A percentile compares a stretch with the other conserved stretches of the same genome.
phyloP scores from a whole-genome alignment of 2,113 vertebrate species.

The Bungarus multicinctus region DNA sequence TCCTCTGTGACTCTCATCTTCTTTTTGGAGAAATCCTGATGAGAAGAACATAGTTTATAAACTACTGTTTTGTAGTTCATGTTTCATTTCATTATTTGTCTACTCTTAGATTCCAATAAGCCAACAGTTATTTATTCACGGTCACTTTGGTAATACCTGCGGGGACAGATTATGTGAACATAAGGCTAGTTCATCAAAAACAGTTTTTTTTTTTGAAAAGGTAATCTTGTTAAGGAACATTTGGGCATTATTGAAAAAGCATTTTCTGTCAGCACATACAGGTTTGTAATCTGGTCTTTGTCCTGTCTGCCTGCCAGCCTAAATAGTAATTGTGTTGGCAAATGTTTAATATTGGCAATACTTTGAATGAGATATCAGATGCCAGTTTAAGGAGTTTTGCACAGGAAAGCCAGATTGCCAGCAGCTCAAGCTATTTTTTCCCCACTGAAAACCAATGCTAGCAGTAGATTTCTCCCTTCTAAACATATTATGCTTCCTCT shows the following conservation, averaged over 20 bases:
- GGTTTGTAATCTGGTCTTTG: slow-evolving; percentile 59
- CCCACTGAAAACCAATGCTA: slow-evolving; percentile 5
- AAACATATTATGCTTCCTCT: neutral
- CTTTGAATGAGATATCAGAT: slow-evolving; percentile 1
- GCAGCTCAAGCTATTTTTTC: slow-evolving; percentile 12
- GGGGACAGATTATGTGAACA: fast-evolving
- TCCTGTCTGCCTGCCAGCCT: slow-evolving; percentile 38
- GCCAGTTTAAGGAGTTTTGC: slow-evolving; percentile 43
- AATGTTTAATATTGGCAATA: slow-evolving; percentile 18
- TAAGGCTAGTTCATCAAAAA: neutral
- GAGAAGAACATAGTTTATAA: neutral
- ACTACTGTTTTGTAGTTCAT: neutral
- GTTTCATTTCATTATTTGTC: slow-evolving; percentile 1
- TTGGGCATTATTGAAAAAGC: slow-evolving; percentile 50
- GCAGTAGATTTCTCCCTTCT: neutral
- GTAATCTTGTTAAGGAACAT: slow-evolving; percentile 61
- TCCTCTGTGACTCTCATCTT: neutral
- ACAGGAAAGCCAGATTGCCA: slow-evolving; percentile 31
- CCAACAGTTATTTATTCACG: neutral
- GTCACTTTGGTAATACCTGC: neutral
- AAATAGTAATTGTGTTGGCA: slow-evolving; percentile 48
- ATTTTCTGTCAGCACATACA: slow-evolving; percentile 44
- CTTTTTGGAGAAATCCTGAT: neutral
- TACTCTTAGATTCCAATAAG: neutral
- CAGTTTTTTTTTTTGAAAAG: neutral